These are phyloP conservation scores for Drosophila pseudotalamancana DNA, from an alignment of 2,888 invertebrate genomes.

Conservation along the genomic window DNA sequence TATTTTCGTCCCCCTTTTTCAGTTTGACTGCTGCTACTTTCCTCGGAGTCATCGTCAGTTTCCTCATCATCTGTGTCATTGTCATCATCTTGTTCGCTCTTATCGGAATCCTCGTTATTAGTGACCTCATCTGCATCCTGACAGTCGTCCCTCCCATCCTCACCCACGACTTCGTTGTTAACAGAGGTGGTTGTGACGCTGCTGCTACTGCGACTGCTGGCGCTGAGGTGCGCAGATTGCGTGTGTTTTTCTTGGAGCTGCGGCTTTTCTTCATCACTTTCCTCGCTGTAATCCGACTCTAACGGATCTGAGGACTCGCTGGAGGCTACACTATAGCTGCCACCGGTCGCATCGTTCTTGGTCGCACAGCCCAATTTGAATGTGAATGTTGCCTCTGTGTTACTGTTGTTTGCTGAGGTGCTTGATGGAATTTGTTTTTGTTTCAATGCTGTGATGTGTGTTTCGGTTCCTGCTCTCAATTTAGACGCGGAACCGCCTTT, in stretches of 20 bases:
- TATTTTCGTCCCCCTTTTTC: constrained; percentile 85
- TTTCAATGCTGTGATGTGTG: constrained; percentile 37
- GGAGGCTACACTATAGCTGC: constrained; percentile 66
- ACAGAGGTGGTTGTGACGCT: constrained; percentile 48
- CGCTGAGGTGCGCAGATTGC: constrained; percentile 27
- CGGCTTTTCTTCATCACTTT: constrained; percentile 67
- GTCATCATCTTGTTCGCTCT: constrained; percentile 76
- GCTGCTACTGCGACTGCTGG: constrained; percentile 46
- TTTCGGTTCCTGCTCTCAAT: constrained; percentile 52
- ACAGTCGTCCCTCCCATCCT: constrained; percentile 57
- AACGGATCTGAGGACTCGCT: constrained; percentile 84
- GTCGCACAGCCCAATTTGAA: constrained; percentile 66
- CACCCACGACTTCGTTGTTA: constrained; percentile 46
- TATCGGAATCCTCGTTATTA: constrained; percentile 69
- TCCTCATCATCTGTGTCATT: constrained; percentile 81
- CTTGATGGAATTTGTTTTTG: constrained; percentile 34
- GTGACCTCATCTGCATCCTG: constrained; percentile 71
- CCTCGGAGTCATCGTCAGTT: constrained; percentile 82
- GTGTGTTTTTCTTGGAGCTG: constrained; percentile 11
- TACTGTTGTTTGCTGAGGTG: constrained; percentile 48
- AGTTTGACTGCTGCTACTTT: constrained; percentile 83
- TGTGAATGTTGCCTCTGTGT: constrained; percentile 77
- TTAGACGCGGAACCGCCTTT: constrained; percentile 50
- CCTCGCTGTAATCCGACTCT: constrained; percentile 83
- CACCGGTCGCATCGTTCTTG: constrained; percentile 29